These are phyloP conservation scores for Ditula angustiorana DNA, from an alignment of 2,888 invertebrate genomes.

Conservation along the genomic window DNA sequence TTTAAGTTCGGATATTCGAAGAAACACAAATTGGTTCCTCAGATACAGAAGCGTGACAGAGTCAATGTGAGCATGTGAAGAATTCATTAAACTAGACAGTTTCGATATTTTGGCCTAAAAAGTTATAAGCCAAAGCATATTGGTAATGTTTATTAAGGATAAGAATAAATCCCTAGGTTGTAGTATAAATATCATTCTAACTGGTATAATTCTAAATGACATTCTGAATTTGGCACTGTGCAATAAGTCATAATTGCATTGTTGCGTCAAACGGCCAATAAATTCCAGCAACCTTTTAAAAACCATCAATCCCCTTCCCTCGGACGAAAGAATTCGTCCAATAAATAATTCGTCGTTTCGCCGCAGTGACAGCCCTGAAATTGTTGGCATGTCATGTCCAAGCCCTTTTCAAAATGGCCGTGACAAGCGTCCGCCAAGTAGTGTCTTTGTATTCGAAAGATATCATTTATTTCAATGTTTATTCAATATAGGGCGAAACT, in stretches of 20 bases:
- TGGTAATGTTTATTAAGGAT: too few species aligned
- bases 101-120: too few species aligned
- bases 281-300: conserved; percentile 53
- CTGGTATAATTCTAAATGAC: background rate
- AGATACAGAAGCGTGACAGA: too few species aligned
- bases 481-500: conserved; percentile 34
- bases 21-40: too few species aligned
- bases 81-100: too few species aligned
- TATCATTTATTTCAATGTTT: conserved; percentile 69
- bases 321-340: conserved; percentile 57
- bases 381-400: conserved; percentile 70
- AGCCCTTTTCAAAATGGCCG: conserved; percentile 80
- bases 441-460: conserved; percentile 66
- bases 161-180: too few species aligned
- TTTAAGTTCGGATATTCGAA: too few species aligned
- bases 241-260: background rate
- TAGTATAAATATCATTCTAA: background rate
- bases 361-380: conserved; percentile 67
- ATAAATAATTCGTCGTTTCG: conserved; percentile 63
- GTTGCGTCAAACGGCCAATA: conserved; percentile 6
- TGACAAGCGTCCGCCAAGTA: conserved; percentile 71
- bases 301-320: conserved; percentile 58
- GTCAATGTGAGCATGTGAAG: too few species aligned
- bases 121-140: too few species aligned
- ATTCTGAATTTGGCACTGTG: background rate